Evolutionary conservation across 2,888 invertebrate species (phyloP).

Genomic region (Venustoraphidia nigricollis): DNA sequence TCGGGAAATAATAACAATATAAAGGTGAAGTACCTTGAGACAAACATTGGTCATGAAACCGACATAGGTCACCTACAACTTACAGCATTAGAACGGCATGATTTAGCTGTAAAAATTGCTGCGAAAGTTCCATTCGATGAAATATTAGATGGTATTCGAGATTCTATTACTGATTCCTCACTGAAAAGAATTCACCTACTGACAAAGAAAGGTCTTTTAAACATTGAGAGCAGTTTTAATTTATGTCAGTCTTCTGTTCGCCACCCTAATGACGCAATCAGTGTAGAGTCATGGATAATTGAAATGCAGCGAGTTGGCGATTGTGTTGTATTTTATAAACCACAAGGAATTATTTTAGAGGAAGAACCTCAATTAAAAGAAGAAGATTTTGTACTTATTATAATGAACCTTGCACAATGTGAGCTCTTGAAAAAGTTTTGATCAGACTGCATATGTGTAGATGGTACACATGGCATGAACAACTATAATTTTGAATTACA

Average conservation of each 20-base stretch:
- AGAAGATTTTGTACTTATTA: too few relatives aligned
- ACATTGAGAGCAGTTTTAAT: constrained; percentile 4
- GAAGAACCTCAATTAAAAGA: too few relatives aligned
- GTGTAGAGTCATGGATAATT: constrained; percentile 2
- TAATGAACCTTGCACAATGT: too few relatives aligned
- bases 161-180: neutral
- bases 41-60: neutral
- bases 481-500: too few relatives aligned
- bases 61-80: constrained; percentile 7
- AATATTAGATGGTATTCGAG: constrained; percentile 7
- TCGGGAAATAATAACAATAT: neutral
- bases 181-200: too few relatives aligned
- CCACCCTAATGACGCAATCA: constrained; percentile 4
- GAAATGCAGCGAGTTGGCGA: neutral
- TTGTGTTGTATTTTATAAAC: constrained; percentile 3
- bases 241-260: neutral
- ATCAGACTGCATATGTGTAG: too few relatives aligned
- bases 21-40: neutral
- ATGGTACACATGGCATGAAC: too few relatives aligned
- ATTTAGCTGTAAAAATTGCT: constrained; percentile 9
- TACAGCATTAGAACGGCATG: constrained; percentile 4
- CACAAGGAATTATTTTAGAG: too few relatives aligned
- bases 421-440: too few relatives aligned
- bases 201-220: constrained; percentile 7
- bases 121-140: constrained; percentile 6